A percentile compares a stretch with the other conserved stretches of the same genome.
Evolutionary conservation across 2,888 invertebrate genomes (phyloP).

Genomic region (Ptychoptera contaminata): DNA sequence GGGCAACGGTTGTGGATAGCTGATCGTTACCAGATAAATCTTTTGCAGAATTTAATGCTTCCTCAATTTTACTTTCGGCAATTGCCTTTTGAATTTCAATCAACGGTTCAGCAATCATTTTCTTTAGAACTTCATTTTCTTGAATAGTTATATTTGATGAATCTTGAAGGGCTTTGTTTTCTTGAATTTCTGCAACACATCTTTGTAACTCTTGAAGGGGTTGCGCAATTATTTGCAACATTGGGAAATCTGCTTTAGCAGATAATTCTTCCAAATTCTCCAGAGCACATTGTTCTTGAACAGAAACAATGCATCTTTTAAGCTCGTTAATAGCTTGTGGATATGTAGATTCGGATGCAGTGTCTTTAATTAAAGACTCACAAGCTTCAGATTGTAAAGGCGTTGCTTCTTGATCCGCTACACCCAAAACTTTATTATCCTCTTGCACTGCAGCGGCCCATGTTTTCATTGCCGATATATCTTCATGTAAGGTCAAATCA

Average conservation of each 20-base stretch:
- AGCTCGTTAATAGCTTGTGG: background rate
- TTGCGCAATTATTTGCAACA: constrained; percentile 20
- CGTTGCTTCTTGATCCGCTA: background rate
- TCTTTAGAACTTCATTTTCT: constrained; percentile 3
- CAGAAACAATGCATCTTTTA: background rate
- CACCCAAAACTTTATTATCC: constrained; percentile 13
- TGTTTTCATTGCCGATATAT: constrained; percentile 16
- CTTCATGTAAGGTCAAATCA: constrained; percentile 40
- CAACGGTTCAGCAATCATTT: constrained; percentile 8
- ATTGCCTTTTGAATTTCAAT: constrained; percentile 8
- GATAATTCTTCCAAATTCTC: constrained; percentile 7
- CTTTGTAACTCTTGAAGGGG: constrained; percentile 26
- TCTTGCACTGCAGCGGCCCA: constrained; percentile 14
- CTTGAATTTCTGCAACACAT: constrained; percentile 22
- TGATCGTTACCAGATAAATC: background rate
- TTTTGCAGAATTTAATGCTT: background rate
- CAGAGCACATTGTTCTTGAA: background rate
- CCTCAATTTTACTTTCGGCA: constrained; percentile 5
- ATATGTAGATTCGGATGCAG: constrained; percentile 4
- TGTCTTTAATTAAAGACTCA: constrained; percentile 9
- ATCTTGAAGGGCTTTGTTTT: constrained; percentile 9
- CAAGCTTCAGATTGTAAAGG: constrained; percentile 7
- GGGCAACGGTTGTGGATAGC: background rate
- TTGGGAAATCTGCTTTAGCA: constrained; percentile 4
- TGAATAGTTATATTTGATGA: background rate